Conservation (phyloP, 1,140 invertebrate genomes). For the Onthophagus taurus region DNA sequence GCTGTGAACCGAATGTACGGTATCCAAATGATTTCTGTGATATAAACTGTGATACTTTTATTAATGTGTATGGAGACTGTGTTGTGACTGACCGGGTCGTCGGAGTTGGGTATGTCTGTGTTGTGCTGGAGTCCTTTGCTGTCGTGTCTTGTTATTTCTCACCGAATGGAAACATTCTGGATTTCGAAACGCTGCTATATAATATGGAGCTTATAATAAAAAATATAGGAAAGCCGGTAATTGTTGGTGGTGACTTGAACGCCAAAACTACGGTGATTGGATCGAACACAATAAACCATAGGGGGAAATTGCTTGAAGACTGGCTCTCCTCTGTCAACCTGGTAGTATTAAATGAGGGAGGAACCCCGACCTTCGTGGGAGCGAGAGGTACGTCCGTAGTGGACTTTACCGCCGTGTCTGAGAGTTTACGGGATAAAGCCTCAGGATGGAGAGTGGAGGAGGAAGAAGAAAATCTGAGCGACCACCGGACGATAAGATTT, state of each 20-base stretch:
- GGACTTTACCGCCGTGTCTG: neutral
- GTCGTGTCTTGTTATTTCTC: constrained; percentile 13
- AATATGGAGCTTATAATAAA: neutral
- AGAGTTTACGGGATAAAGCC: neutral
- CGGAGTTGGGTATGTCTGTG: neutral
- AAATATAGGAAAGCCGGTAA: neutral
- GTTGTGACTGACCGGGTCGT: neutral
- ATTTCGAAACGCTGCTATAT: constrained; percentile 9
- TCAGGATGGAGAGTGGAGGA: neutral
- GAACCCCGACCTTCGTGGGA: neutral
- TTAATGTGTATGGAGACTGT: neutral
- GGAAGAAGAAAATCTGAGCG: constrained; percentile 11
- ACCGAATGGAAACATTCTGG: constrained; percentile 2
- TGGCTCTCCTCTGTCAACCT: constrained; percentile 5
- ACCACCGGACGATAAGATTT: constrained; percentile 6
- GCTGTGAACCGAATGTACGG: neutral
- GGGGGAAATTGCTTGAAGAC: constrained; percentile 9
- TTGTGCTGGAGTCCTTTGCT: neutral
- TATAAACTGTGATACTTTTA: neutral
- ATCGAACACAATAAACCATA: neutral
- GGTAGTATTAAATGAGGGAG: neutral
- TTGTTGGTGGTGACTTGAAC: constrained; percentile 14
- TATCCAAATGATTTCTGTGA: neutral
- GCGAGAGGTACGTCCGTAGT: neutral
- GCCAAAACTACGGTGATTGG: constrained; percentile 10